Evolutionary conservation across 2,797 vertebrate species (phyloP).

Genomic region (Australoheros facetus): DNA sequence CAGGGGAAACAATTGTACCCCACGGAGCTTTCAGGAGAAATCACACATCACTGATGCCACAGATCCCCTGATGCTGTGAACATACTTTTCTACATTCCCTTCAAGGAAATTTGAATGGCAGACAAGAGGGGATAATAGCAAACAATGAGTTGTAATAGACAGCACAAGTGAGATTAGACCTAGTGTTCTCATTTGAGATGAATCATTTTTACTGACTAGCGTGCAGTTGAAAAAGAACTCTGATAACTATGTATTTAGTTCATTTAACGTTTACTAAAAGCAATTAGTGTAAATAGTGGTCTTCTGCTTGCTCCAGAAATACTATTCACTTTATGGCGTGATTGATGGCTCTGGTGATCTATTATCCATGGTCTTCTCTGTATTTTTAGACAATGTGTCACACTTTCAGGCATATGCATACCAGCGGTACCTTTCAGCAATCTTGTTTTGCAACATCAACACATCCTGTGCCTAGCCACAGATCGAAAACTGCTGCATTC

Average conservation of each 20-base stretch:
- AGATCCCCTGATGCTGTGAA: constrained; percentile 63
- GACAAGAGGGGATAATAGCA: constrained; percentile 69
- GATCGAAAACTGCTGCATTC: constrained; percentile 64
- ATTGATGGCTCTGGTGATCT: constrained; percentile 24
- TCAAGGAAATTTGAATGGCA: constrained; percentile 75
- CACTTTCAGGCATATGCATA: constrained; percentile 36
- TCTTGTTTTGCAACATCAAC: constrained; percentile 67
- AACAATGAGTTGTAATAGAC: constrained; percentile 65
- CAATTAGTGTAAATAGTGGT: constrained; percentile 2
- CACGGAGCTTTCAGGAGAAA: constrained; percentile 72
- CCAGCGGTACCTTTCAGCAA: constrained; percentile 50
- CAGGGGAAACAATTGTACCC: constrained; percentile 75
- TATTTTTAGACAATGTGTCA: constrained; percentile 18
- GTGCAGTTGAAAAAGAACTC: constrained; percentile 28
- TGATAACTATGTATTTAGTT: constrained; percentile 25
- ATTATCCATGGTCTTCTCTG: constrained; percentile 41
- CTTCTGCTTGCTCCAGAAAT: constrained; percentile 4
- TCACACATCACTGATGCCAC: constrained; percentile 69
- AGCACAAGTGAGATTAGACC: constrained; percentile 47
- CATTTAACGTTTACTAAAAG: constrained; percentile 27
- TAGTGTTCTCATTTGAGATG: constrained; percentile 51
- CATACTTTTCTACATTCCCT: constrained; percentile 59
- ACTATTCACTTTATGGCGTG: constrained; percentile 26
- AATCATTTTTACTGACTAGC: constrained; percentile 39
- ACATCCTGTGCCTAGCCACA: constrained; percentile 59